A percentile compares a stretch with the other conserved stretches of the same genome.
Conservation (phyloP, 1,140 invertebrate species). For the Trichonephila clavipes region DNA sequence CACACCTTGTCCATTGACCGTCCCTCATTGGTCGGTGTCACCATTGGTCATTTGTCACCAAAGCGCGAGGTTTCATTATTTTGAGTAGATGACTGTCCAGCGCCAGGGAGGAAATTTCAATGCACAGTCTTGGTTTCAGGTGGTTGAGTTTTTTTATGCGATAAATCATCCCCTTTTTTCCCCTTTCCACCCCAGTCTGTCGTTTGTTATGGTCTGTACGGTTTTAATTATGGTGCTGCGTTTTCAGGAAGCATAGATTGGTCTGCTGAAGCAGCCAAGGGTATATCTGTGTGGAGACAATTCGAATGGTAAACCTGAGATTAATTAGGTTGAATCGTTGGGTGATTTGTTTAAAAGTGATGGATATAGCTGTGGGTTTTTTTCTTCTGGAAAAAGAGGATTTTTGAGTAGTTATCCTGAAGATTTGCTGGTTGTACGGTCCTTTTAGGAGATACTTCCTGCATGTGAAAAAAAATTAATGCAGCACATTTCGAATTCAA, state of each 20-base stretch:
- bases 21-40: neutral
- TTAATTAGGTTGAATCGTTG: neutral
- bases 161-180: constrained; percentile 2
- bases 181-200: neutral
- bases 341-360: too few species aligned
- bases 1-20: constrained; percentile 13
- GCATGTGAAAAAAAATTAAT: too few species aligned
- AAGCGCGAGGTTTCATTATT: constrained; percentile 46
- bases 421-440: too few species aligned
- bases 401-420: too few species aligned
- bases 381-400: too few species aligned
- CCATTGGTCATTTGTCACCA: constrained; percentile 56
- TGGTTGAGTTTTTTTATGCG: constrained; percentile 36
- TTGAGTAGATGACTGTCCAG: constrained; percentile 61
- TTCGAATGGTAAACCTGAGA: neutral
- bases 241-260: neutral
- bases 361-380: too few species aligned
- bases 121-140: neutral
- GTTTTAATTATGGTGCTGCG: constrained; percentile 15
- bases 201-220: neutral
- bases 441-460: too few species aligned
- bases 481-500: too few species aligned
- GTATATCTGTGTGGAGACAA: too few species aligned
- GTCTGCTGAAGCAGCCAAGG: neutral
- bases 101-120: constrained; percentile 36